These are phyloP conservation scores for Trissoscelio sp. DNA, from an alignment of 2,888 invertebrate genomes.

Conservation along the genomic window DNA sequence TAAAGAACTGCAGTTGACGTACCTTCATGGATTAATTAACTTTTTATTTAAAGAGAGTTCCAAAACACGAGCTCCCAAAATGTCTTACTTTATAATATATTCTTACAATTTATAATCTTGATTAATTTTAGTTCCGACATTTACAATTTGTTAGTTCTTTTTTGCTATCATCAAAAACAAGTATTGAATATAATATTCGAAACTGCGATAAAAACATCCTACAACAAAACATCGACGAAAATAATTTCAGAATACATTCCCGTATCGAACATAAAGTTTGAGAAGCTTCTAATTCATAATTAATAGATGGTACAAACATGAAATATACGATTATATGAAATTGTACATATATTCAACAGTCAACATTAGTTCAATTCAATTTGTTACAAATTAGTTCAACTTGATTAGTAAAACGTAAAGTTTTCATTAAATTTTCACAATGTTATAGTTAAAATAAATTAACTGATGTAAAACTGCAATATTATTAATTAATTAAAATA, in stretches of 20 bases:
- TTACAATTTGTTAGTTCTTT: neutral
- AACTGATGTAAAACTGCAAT: no score
- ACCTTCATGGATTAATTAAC: neutral
- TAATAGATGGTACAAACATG: no score
- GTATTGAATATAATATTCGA: neutral
- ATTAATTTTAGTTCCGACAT: neutral
- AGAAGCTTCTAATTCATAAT: neutral
- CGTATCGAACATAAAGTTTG: neutral
- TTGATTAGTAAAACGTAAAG: no score
- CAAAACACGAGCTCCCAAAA: neutral
- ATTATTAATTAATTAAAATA: no score
- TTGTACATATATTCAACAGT: no score
- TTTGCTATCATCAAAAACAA: neutral
- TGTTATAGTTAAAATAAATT: no score
- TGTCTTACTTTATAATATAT: neutral
- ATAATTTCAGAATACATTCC: neutral
- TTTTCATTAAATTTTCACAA: no score
- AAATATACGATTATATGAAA: no score
- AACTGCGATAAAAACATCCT: neutral
- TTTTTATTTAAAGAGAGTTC: neutral
- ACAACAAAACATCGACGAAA: neutral
- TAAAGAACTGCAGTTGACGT: constrained; percentile 4
- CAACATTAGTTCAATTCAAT: no score
- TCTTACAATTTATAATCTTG: neutral
- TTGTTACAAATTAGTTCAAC: no score